Conservation (phyloP, 1,140 invertebrate genomes). For the Neocloeon triangulifer region DNA sequence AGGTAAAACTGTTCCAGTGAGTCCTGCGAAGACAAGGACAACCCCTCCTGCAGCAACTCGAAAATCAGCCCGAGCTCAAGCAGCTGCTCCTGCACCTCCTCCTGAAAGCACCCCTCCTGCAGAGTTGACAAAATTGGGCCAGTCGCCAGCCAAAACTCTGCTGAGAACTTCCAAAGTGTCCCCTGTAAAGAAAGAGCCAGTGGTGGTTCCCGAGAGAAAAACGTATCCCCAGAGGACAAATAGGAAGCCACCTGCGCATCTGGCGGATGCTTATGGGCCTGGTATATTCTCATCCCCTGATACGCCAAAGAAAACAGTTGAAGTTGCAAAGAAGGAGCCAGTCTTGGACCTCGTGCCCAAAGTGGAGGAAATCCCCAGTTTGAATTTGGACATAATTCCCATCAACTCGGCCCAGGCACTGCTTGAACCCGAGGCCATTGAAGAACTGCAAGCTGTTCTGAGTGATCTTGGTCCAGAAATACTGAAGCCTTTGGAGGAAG, state of each 20-base stretch:
- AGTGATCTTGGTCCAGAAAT: too few species aligned
- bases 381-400: too few species aligned
- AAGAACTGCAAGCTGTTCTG: too few species aligned
- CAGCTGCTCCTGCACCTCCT: neutral
- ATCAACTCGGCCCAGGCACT: too few species aligned
- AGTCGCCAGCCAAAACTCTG: conserved; percentile 16
- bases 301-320: too few species aligned
- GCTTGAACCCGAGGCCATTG: too few species aligned
- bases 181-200: too few species aligned
- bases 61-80: conserved; percentile 5
- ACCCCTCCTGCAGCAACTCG: conserved; percentile 1
- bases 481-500: too few species aligned
- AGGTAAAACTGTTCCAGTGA: conserved; percentile 13
- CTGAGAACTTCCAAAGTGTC: neutral
- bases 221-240: conserved; percentile 38
- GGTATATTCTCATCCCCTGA: conserved; percentile 53
- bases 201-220: conserved; percentile 11
- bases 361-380: too few species aligned
- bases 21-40: neutral
- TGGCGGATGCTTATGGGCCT: conserved; percentile 26
- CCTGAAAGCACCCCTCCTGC: conserved; percentile 14
- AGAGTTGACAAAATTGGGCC: conserved; percentile 16
- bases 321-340: too few species aligned
- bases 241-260: conserved; percentile 33
- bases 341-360: too few species aligned